Evolutionary conservation across 2,888 invertebrate species (phyloP).

Genomic region (Galerucella calmariensis): DNA sequence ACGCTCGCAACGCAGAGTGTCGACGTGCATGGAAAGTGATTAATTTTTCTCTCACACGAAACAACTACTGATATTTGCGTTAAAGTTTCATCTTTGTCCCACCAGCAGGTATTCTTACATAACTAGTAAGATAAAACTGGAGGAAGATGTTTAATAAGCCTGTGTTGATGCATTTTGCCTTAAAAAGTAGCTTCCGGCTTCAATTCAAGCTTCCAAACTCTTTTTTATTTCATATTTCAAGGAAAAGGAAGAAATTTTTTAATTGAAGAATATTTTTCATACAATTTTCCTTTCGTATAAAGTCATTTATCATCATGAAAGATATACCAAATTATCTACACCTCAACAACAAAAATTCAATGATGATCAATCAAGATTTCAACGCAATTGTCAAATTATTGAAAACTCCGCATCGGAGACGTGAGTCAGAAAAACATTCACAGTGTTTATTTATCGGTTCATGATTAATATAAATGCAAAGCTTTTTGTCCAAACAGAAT

Average conservation of each 20-base stretch:
- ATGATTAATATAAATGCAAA: conserved; percentile 12
- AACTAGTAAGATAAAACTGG: no score
- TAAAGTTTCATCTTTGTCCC: no score
- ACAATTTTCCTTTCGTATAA: no score
- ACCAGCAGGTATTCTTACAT: not conserved
- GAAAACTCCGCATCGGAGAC: no score
- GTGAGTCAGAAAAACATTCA: not conserved
- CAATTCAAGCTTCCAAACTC: no score
- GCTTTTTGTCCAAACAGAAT: not conserved
- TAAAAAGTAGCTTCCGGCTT: no score
- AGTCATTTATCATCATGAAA: no score
- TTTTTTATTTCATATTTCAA: no score
- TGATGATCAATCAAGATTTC: conserved; percentile 10
- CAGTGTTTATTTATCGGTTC: conserved; percentile 21
- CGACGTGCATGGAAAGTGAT: conserved; percentile 51
- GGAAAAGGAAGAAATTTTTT: not conserved
- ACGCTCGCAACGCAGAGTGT: conserved; percentile 49
- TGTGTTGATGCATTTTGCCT: no score
- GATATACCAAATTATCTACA: no score
- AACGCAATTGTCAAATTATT: conserved; percentile 16
- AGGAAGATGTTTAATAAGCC: no score
- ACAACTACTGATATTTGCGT: not conserved
- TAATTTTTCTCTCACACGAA: conserved; percentile 50
- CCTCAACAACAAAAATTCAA: conserved; percentile 1
- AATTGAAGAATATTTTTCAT: not conserved